Base-by-base conservation (phyloP, 2,888 invertebrate species). In the Rhagonycha lutea region DNA sequence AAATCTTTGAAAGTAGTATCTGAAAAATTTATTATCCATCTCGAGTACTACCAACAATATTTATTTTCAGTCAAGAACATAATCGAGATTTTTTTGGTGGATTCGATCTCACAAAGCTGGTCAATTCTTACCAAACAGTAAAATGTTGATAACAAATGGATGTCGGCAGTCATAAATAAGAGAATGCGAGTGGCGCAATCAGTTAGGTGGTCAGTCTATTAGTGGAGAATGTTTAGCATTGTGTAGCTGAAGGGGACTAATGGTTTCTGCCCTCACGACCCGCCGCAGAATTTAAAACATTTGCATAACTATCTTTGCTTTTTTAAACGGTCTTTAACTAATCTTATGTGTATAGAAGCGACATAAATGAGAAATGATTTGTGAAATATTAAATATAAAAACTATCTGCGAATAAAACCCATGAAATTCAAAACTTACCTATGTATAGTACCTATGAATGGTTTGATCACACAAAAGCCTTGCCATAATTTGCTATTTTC, bases 121-220 rank as follows among this genome's bases (percentile, higher is more conserved):
- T 72, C 77, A 76, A 78, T 79, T 80, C 77, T 79, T 78, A 72
- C 63, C 29, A 75, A 78, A 78, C 70, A 78, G 74, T 75, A 78
- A 75, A 77, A 77, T 78, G 74, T 73, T 73, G 75, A 80, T 85
- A 85, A 85, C 83, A 84, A 84, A 86, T 85, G 85, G 80, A 78
- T 77, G 83, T 81, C 85, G 85, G 85, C 83, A 77, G 78, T 79
- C 83, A 84, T 83, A 84, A 85, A 86, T 83, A 84, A 84, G 83
- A 81, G 84, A 84, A 84, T 83, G 83, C 85, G 83, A 86, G 84
- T 84, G 84, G 85, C 83, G 85, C 84, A 86, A 86, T 86, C 85
- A 85, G 85, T 86, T 85, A 84, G 86, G 85, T 85, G 85, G 85
- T 84, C 85, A 83, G 84, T 86, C 85, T 86, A 86, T 86, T 86